Percentiles rank a stretch among this genome's conserved stretches.
phyloP scores from a whole-genome alignment of 2,888 invertebrate species.

The Nasonovia ribisnigri region DNA sequence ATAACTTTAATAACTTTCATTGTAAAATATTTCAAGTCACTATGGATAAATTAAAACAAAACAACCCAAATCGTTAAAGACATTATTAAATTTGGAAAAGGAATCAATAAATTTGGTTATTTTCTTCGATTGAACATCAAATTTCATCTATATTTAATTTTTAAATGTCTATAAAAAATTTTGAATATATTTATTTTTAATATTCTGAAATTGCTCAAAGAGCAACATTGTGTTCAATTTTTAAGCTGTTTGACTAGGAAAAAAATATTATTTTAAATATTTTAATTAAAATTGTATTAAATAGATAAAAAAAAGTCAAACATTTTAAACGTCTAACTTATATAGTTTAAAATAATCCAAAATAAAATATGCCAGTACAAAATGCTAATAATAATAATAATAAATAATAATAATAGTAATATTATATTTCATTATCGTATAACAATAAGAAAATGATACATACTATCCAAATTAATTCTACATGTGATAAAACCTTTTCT shows the following conservation, averaged over 20 bases:
- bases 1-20: background rate
- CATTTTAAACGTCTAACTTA: background rate
- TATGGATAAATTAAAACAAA: background rate
- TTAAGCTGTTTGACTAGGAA: background rate
- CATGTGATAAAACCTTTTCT: too few species aligned
- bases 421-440: too few species aligned
- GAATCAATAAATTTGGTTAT: background rate
- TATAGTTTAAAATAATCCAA: background rate
- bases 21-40: background rate
- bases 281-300: background rate
- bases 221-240: background rate
- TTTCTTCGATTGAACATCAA: background rate
- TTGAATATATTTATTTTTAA: background rate
- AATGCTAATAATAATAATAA: too few species aligned
- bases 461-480: too few species aligned
- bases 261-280: background rate
- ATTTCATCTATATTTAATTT: background rate
- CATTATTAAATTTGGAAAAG: too few species aligned
- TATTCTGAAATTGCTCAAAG: background rate
- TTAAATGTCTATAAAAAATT: background rate
- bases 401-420: too few species aligned
- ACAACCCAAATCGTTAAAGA: background rate
- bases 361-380: background rate
- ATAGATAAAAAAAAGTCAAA: background rate
- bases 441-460: too few species aligned